Percentiles rank a stretch among this genome's conserved stretches.
Conservation (phyloP, 2,113 vertebrate species). For the Cariama cristata region DNA sequence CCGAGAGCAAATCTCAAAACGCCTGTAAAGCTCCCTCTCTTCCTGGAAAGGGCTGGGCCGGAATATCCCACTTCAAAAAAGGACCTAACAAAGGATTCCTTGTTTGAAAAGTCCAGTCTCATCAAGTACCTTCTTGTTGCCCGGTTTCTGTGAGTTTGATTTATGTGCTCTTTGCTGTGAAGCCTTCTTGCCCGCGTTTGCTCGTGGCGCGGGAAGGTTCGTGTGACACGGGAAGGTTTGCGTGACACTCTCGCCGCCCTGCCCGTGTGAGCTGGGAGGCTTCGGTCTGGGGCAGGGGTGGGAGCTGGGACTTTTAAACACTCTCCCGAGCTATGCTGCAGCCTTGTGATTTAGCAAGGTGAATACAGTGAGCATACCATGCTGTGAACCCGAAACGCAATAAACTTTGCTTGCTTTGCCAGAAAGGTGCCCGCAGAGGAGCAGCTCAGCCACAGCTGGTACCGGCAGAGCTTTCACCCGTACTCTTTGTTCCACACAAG, state of each 20-base stretch:
- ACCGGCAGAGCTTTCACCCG: neutral
- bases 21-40: neutral
- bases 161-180: neutral
- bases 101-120: neutral
- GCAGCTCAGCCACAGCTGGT: neutral
- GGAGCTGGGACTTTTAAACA: neutral
- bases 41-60: neutral
- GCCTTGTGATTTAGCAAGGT: neutral
- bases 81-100: neutral
- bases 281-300: neutral
- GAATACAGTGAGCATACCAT: rapidly evolving
- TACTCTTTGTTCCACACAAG: neutral
- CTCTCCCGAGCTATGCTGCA: neutral
- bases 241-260: neutral
- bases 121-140: neutral
- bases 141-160: neutral
- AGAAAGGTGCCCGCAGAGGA: neutral
- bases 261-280: neutral
- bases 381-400: rapidly evolving
- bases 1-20: neutral
- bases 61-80: neutral
- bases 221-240: neutral
- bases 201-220: neutral
- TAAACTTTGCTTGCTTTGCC: neutral
- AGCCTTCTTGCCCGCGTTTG: rapidly evolving